Conservation (phyloP, 37 sponge, comb jelly and placozoan species). For the Chondrilla cf. caribensis region DNA sequence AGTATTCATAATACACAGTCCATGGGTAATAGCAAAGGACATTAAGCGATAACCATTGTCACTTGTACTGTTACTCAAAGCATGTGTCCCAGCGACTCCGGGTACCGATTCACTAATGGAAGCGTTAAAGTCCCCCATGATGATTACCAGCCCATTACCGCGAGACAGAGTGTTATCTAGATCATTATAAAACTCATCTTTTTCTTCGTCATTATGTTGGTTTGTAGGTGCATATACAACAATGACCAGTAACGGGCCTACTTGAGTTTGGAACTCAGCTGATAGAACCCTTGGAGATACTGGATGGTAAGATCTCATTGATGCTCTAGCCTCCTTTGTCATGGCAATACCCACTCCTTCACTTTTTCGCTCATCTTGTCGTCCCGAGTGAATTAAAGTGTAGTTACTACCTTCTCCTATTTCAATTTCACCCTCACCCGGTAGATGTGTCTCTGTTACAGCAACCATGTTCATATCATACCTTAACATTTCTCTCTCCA, state of each 20-base stretch:
- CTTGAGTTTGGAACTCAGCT: background rate
- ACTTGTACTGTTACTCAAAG: background rate
- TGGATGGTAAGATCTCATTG: background rate
- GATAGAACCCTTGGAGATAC: background rate
- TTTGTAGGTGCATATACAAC: slow-evolving; percentile 4
- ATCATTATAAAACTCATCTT: background rate
- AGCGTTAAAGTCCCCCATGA: background rate
- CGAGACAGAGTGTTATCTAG: background rate
- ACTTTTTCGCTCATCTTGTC: background rate
- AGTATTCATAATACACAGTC: background rate
- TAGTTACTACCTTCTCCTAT: background rate
- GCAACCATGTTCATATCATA: background rate
- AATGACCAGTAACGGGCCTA: background rate
- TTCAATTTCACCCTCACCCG: background rate
- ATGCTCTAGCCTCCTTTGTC: background rate
- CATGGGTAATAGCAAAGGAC: background rate
- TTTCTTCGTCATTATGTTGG: background rate
- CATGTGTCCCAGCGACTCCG: background rate
- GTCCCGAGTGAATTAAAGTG: background rate
- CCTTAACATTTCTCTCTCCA: background rate
- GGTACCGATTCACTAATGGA: background rate
- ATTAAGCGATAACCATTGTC: background rate
- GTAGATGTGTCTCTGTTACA: slow-evolving; percentile 10
- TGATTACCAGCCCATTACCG: background rate
- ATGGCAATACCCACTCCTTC: slow-evolving; percentile 6